These are phyloP conservation scores for Brassicogethes aeneus DNA, from an alignment of 2,888 invertebrate genomes.

Conservation along the genomic window DNA sequence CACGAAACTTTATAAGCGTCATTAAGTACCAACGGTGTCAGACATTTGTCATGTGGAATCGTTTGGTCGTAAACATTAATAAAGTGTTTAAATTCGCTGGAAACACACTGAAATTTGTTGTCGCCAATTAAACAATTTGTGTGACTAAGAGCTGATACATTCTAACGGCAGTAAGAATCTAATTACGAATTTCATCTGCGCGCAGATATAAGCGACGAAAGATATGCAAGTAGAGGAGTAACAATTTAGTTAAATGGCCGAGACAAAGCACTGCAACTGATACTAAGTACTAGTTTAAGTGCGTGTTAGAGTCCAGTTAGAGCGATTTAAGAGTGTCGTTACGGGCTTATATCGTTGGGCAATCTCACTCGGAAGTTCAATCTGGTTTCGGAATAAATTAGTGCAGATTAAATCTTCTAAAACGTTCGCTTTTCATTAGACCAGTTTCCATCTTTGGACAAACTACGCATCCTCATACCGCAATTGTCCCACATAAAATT, in stretches of 20 bases:
- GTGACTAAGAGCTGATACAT: neutral
- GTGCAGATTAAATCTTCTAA: constrained; percentile 30
- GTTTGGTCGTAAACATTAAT: neutral
- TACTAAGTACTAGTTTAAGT: constrained; percentile 17
- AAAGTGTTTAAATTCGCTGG: neutral
- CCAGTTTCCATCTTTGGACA: constrained; percentile 23
- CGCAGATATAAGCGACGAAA: constrained; percentile 1
- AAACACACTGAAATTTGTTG: neutral
- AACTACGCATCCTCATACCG: constrained; percentile 8
- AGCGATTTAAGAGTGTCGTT: constrained; percentile 37
- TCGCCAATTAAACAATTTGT: constrained; percentile 2
- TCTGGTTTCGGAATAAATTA: constrained; percentile 34
- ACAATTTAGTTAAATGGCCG: constrained; percentile 15
- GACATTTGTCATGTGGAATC: neutral
- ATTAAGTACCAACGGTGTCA: neutral
- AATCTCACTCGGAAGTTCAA: constrained; percentile 35
- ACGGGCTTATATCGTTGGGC: constrained; percentile 30
- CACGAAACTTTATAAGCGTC: neutral
- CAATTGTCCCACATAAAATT: neutral
- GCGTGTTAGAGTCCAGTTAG: constrained; percentile 26
- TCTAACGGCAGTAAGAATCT: neutral
- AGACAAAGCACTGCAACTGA: constrained; percentile 13
- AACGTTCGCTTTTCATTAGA: constrained; percentile 22
- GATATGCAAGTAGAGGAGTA: constrained; percentile 11
- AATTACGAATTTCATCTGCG: constrained; percentile 2